A percentile compares a stretch with the other conserved stretches of the same genome.
These are phyloP conservation scores for Aptenodytes patagonicus DNA, from an alignment of 2,113 vertebrate species.

Conservation along the genomic window DNA sequence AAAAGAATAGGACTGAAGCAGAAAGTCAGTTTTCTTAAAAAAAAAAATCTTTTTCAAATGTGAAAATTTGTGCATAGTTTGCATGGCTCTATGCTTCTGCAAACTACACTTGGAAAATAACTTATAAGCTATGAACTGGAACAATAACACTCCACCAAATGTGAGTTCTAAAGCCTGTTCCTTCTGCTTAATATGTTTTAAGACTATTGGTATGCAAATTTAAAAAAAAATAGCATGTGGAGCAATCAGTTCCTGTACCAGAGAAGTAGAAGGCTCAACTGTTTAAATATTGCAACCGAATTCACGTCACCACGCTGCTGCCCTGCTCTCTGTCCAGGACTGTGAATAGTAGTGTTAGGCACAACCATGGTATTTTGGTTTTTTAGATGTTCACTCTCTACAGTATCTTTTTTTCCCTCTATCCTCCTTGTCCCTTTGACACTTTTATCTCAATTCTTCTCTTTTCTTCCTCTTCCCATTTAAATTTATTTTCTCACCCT, in stretches of 20 bases:
- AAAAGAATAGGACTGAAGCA: neutral
- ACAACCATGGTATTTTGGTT: neutral
- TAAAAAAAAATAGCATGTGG: neutral
- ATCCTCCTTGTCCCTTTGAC: neutral
- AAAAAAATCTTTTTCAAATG: neutral
- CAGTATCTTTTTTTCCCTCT: too few relatives aligned
- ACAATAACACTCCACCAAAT: neutral
- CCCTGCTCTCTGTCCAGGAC: neutral
- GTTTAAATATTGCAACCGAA: neutral
- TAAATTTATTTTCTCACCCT: neutral
- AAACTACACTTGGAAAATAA: neutral
- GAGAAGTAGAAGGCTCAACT: neutral
- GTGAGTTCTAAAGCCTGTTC: neutral
- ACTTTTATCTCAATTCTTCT: neutral
- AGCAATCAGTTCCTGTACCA: neutral
- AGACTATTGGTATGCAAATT: neutral
- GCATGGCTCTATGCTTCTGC: neutral
- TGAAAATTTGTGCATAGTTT: neutral
- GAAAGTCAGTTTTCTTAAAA: neutral
- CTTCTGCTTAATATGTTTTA: neutral
- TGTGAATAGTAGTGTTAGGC: neutral
- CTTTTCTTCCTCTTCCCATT: neutral
- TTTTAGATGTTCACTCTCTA: neutral
- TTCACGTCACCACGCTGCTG: neutral
- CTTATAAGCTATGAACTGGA: neutral